Base-by-base conservation (phyloP, 2,797 vertebrate species). In the Anguilla pacifica region DNA sequence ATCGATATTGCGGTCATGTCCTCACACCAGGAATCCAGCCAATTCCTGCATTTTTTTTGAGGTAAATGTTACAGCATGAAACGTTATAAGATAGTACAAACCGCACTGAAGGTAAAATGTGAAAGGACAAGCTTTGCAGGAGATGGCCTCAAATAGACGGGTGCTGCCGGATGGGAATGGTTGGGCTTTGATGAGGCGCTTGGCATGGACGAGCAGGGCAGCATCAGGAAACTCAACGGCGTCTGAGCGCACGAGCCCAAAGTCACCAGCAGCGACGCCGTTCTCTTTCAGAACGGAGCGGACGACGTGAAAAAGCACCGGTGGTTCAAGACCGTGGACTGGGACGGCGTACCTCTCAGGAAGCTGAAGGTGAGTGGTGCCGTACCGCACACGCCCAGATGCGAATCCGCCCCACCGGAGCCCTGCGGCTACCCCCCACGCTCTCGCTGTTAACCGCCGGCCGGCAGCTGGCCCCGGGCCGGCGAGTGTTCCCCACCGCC, bases 241-340 rank as follows among this genome's bases (percentile, higher is more conserved):
- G 57, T 28, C 9, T 35, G n/a, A 6, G n/a, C 17, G 5, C 28
- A 53, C 25, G 6, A 84, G 11, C 2, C 31, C n/a, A 61, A 59
- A 7, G 59, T 1, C 6, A 35, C 81, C 59, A 39, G 51, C 57
- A 35, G 57, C 64, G 35, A 35, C 86, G 82, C 43, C 25, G 1
- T 61, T 87, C 7, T 89, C 84, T 95, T 92, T 83, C 92, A 99
- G 98, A 98, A 99, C 11, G 98, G 98, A 89, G 97, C 97, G 0
- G 98, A 98, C 2, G 98, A 99, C 19, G 96, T 99, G 86, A 99
- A 98, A 89, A 96, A 96, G 39, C 98, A 99, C 87, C 92, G 98
- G 6, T 99, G 98, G 98, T 99, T 99, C 93, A 97, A 97, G 83
- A 92, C 95, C 0, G 89, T 98, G 79, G 98, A 99, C 89, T 99